Percentiles rank a stretch among this genome's conserved stretches.
Evolutionary conservation across 2,797 vertebrate genomes (phyloP).

Genomic region (Macropus fuliginosus): DNA sequence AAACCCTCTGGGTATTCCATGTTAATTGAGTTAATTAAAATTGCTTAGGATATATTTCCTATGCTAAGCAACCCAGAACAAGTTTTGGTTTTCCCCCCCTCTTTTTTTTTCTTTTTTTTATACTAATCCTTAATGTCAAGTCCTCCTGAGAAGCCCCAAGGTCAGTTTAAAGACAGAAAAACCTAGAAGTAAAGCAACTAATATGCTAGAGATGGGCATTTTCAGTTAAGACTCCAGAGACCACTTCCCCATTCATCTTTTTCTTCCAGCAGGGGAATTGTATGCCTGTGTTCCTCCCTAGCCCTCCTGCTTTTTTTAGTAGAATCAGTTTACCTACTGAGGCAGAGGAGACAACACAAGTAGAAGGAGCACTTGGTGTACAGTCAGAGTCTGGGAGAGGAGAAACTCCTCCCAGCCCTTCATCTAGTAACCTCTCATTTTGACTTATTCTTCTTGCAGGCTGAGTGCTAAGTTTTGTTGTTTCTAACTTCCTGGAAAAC

Average conservation of each 20-base stretch:
- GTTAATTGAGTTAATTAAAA: slow-evolving; percentile 5
- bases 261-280: neutral
- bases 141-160: neutral
- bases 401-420: neutral
- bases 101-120: neutral
- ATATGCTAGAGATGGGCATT: neutral
- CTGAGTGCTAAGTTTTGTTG: neutral
- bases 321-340: neutral
- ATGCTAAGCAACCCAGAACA: neutral
- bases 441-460: neutral
- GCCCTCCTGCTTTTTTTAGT: neutral
- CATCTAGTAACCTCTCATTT: neutral
- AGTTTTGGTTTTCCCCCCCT: rapidly evolving
- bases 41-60: neutral
- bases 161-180: neutral
- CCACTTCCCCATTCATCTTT: neutral
- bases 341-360: neutral
- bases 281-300: neutral
- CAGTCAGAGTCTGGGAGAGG: neutral
- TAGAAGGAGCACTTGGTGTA: neutral
- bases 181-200: neutral
- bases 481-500: neutral
- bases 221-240: neutral
- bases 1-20: neutral
- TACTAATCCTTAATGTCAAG: neutral